Percentiles rank a stretch among this genome's conserved stretches.
These are phyloP conservation scores for Drosophila parvula DNA, from an alignment of 1,140 invertebrate species.

Conservation along the genomic window DNA sequence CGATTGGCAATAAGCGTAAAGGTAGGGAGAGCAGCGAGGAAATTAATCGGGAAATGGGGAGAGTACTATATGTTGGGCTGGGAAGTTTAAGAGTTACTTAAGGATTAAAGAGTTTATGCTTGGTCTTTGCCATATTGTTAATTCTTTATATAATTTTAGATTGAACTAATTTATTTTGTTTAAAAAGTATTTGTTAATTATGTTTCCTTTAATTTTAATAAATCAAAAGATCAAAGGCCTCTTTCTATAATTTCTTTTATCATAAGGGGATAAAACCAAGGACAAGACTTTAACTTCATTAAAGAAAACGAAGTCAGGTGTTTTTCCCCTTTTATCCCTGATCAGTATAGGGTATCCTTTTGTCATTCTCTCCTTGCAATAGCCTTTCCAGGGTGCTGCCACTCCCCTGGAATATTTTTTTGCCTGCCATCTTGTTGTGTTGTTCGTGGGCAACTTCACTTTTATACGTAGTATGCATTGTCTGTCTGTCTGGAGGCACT, in stretches of 20 bases:
- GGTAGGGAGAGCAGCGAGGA: no score
- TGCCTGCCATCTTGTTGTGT: conserved; percentile 34
- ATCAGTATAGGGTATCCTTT: conserved; percentile 19
- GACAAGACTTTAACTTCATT: not conserved
- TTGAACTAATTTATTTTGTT: not conserved
- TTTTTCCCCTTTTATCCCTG: not conserved
- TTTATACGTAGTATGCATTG: conserved; percentile 71
- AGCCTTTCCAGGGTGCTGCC: conserved; percentile 6
- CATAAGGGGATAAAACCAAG: not conserved
- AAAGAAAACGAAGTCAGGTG: not conserved
- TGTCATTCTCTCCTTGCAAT: not conserved
- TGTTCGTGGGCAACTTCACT: conserved; percentile 58
- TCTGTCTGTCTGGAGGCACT: conserved; percentile 67
- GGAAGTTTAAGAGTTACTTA: not conserved
- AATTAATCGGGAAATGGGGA: no score
- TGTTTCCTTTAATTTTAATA: no score
- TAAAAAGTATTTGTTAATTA: not conserved
- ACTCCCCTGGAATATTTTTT: conserved; percentile 25
- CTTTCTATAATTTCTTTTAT: not conserved
- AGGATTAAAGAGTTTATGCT: not conserved
- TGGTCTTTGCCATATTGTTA: not conserved
- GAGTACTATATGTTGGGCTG: not conserved
- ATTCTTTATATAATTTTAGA: not conserved
- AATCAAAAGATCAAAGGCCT: not conserved
- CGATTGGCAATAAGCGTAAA: no score